phyloP scores from a whole-genome alignment of 2,113 vertebrate genomes.

The Microtus pennsylvanicus region DNA sequence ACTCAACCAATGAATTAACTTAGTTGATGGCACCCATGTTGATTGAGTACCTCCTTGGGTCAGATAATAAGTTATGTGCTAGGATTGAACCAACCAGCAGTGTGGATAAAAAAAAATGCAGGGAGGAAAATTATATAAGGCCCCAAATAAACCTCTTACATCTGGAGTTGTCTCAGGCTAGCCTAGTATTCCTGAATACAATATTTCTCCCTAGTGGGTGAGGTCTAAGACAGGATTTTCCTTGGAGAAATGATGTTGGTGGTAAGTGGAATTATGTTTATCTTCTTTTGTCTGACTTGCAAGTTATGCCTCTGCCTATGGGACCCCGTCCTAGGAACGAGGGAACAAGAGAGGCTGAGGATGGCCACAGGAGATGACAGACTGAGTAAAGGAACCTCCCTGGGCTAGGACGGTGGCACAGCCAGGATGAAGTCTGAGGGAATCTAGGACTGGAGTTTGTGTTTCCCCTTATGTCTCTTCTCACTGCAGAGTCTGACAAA shows the following conservation, averaged over 20 bases:
- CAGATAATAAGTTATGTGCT: not conserved
- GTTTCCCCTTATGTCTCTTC: not conserved
- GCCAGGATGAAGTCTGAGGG: not conserved
- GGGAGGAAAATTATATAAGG: not conserved
- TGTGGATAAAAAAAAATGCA: not conserved
- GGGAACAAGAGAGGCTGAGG: not conserved
- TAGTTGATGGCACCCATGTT: not conserved
- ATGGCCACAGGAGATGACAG: not conserved
- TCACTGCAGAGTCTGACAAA: not conserved
- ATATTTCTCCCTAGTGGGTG: conserved; percentile 20
- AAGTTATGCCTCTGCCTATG: not conserved
- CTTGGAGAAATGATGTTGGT: not conserved
- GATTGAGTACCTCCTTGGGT: not conserved
- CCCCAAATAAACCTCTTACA: conserved; percentile 3
- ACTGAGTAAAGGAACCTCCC: not conserved
- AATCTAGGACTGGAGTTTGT: not conserved
- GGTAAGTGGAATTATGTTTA: not conserved
- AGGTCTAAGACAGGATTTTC: conserved; percentile 5
- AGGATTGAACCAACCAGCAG: not conserved
- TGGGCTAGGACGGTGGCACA: not conserved
- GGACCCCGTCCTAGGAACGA: not conserved
- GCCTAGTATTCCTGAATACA: conserved; percentile 13
- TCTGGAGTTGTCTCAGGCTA: conserved; percentile 6
- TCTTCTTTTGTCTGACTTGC: not conserved
- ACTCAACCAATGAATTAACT: not conserved